These are phyloP conservation scores for Actinia tenebrosa DNA, from an alignment of 64 coral and sea anemone species.

Conservation along the genomic window DNA sequence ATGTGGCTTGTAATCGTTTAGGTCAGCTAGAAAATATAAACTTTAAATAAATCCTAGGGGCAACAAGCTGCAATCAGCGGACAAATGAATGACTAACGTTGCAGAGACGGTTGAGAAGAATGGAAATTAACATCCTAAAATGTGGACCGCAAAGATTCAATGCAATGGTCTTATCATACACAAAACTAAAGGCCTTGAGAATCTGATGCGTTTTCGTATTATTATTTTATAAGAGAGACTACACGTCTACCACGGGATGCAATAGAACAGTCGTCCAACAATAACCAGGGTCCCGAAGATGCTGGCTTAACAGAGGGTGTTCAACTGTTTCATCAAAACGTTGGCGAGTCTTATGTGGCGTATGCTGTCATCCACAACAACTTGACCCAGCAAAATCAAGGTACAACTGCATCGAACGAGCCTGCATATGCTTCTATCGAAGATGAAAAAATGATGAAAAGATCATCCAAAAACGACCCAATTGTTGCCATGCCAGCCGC, in stretches of 20 bases:
- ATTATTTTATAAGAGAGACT: background rate
- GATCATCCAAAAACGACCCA: background rate
- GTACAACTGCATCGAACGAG: background rate
- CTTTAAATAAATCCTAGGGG: too few relatives aligned
- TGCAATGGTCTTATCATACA: too few relatives aligned
- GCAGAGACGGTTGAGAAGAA: too few relatives aligned
- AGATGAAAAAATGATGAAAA: background rate
- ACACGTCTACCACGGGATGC: background rate
- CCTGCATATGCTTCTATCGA: background rate
- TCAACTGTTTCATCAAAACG: background rate
- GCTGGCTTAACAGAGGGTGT: background rate
- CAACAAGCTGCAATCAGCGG: too few relatives aligned
- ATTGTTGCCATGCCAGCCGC: background rate
- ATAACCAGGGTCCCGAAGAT: background rate
- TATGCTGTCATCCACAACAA: constrained; percentile 1
- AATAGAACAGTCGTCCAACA: background rate
- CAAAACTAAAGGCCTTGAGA: too few relatives aligned
- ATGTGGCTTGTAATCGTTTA: too few relatives aligned
- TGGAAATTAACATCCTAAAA: too few relatives aligned
- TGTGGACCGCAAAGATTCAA: too few relatives aligned
- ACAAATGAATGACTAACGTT: too few relatives aligned
- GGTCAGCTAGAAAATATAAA: too few relatives aligned
- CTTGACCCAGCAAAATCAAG: constrained; percentile 1
- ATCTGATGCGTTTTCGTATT: too few relatives aligned
- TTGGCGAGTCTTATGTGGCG: background rate